A percentile compares a stretch with the other conserved stretches of the same genome.
Conservation (phyloP, 2,888 invertebrate genomes). For the Malthinus flaveolus region DNA sequence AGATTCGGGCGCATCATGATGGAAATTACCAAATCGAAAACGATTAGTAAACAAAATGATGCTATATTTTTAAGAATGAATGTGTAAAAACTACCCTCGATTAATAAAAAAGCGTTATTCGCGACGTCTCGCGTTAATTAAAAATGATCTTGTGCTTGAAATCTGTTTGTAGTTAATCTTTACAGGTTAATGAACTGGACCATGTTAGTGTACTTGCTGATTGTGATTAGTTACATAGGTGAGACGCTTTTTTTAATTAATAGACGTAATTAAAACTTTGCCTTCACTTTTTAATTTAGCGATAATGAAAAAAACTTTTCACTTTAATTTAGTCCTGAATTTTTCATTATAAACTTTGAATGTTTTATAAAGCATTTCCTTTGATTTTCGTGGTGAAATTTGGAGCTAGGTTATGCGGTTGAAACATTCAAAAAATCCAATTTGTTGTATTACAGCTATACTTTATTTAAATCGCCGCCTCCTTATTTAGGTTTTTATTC, state of each 20-base stretch:
- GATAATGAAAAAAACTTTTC: no score
- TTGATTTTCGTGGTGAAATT: background rate
- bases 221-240: conserved; percentile 24
- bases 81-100: conserved; percentile 9
- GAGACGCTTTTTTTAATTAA: conserved; percentile 3
- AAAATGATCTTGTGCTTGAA: conserved; percentile 17
- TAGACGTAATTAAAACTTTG: background rate
- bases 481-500: no score
- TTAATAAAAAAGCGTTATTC: conserved; percentile 2
- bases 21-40: conserved; percentile 18
- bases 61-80: conserved; percentile 11
- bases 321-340: background rate
- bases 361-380: background rate
- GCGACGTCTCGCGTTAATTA: conserved; percentile 4
- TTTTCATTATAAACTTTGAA: background rate
- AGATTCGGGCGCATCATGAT: conserved; percentile 39
- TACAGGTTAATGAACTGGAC: conserved; percentile 31
- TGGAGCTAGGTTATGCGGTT: background rate
- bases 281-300: no score
- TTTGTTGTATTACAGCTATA: no score
- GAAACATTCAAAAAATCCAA: background rate
- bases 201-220: conserved; percentile 33
- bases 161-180: conserved; percentile 26
- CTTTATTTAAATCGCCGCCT: no score
- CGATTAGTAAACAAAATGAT: conserved; percentile 19